Evolutionary conservation across 1,140 invertebrate genomes (phyloP).

Genomic region (Drosophila azteca): DNA sequence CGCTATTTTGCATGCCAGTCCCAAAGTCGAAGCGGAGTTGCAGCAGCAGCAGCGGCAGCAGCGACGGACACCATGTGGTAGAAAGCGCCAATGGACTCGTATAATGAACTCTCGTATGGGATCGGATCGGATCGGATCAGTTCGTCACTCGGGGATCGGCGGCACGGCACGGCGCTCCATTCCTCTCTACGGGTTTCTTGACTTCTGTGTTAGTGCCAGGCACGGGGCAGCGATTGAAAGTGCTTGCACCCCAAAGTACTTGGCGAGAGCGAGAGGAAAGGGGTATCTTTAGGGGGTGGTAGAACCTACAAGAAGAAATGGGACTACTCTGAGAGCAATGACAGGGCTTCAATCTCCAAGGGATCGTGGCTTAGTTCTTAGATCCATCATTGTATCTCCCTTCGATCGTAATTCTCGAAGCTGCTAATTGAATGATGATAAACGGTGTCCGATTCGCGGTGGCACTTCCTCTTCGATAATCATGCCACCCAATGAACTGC

Average conservation of each 20-base stretch:
- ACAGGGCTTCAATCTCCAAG: too few species aligned
- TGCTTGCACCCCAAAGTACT: neutral
- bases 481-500: conserved; percentile 16
- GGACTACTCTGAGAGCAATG: too few species aligned
- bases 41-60: neutral
- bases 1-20: conserved; percentile 69
- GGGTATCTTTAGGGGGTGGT: too few species aligned
- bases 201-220: conserved; percentile 56
- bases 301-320: too few species aligned
- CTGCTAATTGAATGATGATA: too few species aligned
- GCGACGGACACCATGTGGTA: conserved; percentile 44
- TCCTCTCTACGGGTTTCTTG: conserved; percentile 43
- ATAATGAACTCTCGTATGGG: conserved; percentile 57
- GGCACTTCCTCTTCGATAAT: conserved; percentile 7
- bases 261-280: too few species aligned
- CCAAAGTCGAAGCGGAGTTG: conserved; percentile 6
- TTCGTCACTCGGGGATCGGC: too few species aligned
- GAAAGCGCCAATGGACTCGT: conserved; percentile 56
- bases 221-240: conserved; percentile 32
- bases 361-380: too few species aligned
- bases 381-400: too few species aligned
- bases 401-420: too few species aligned
- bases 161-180: neutral
- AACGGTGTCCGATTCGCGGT: too few species aligned
- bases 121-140: conserved; percentile 4